These are phyloP conservation scores for Trinectes maculatus DNA, from an alignment of 2,113 vertebrate species.

Conservation along the genomic window DNA sequence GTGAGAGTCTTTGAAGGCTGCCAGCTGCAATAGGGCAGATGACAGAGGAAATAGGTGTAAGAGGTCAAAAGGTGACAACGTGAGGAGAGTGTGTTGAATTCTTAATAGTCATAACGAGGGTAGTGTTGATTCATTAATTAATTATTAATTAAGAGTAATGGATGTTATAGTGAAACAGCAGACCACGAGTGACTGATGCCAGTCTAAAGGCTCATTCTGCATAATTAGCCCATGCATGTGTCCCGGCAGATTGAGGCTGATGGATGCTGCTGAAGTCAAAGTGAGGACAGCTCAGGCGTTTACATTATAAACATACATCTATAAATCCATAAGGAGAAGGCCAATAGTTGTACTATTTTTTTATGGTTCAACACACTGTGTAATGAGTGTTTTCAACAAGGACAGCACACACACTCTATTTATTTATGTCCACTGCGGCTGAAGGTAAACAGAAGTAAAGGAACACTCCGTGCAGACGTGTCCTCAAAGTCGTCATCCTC, in stretches of 20 bases:
- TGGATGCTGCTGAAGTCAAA: constrained; percentile 43
- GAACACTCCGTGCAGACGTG: not conserved
- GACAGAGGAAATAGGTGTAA: constrained; percentile 13
- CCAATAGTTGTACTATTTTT: not conserved
- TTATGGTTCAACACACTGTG: no score
- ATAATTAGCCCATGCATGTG: constrained; percentile 51
- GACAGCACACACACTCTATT: not conserved
- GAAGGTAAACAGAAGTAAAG: no score
- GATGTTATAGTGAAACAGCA: constrained; percentile 54
- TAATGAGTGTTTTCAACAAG: not conserved
- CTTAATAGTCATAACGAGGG: constrained; percentile 48
- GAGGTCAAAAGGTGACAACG: constrained; percentile 45
- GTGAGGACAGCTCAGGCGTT: constrained; percentile 6
- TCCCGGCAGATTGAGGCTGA: constrained; percentile 51
- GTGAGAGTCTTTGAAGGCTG: constrained; percentile 55
- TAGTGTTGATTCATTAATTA: constrained; percentile 59
- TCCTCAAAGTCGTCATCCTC: not conserved
- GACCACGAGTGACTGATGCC: constrained; percentile 58
- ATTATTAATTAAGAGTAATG: constrained; percentile 68
- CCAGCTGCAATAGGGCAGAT: constrained; percentile 52
- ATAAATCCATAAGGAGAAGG: not conserved
- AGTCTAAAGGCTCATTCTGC: constrained; percentile 33
- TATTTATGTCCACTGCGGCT: not conserved
- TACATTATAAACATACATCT: not conserved
- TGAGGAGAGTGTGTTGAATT: constrained; percentile 40